phyloP scores from a whole-genome alignment of 1,140 invertebrate genomes.

The Stegodyphus dumicola region DNA sequence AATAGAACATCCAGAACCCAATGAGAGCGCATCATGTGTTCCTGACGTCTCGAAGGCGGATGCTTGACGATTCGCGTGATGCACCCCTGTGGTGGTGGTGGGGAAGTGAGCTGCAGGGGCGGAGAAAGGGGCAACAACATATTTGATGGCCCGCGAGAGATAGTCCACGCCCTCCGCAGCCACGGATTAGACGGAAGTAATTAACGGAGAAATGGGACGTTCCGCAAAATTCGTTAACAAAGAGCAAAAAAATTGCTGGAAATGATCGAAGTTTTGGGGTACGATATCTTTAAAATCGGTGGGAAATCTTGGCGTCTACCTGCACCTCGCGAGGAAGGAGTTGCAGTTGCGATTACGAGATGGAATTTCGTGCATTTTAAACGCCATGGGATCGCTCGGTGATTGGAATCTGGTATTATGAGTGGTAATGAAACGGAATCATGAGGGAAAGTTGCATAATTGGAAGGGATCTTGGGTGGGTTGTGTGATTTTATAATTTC shows the following conservation, averaged over 20 bases:
- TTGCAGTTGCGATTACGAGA: too few relatives aligned
- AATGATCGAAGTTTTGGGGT: slow-evolving; percentile 35
- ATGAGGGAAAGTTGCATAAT: too few relatives aligned
- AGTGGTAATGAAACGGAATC: too few relatives aligned
- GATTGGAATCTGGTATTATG: too few relatives aligned
- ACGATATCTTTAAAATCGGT: too few relatives aligned
- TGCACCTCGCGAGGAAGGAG: too few relatives aligned
- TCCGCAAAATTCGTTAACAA: slow-evolving; percentile 13
- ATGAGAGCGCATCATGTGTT: slow-evolving; percentile 54
- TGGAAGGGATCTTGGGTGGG: too few relatives aligned
- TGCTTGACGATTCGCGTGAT: slow-evolving; percentile 56
- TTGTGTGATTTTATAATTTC: too few relatives aligned
- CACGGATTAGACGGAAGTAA: slow-evolving; percentile 13
- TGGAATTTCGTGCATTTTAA: too few relatives aligned
- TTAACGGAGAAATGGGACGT: slow-evolving; percentile 21
- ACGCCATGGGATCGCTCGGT: too few relatives aligned
- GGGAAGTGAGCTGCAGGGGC: background rate
- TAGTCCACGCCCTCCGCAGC: background rate
- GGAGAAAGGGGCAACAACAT: slow-evolving; percentile 6
- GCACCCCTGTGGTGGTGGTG: background rate
- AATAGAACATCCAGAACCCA: slow-evolving; percentile 2
- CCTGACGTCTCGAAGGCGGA: slow-evolving; percentile 47
- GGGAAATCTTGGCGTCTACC: too few relatives aligned
- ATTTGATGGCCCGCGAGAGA: slow-evolving; percentile 1
- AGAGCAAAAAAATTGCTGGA: slow-evolving; percentile 14